Conservation (phyloP, 2,113 vertebrate genomes). For the Parus major region DNA sequence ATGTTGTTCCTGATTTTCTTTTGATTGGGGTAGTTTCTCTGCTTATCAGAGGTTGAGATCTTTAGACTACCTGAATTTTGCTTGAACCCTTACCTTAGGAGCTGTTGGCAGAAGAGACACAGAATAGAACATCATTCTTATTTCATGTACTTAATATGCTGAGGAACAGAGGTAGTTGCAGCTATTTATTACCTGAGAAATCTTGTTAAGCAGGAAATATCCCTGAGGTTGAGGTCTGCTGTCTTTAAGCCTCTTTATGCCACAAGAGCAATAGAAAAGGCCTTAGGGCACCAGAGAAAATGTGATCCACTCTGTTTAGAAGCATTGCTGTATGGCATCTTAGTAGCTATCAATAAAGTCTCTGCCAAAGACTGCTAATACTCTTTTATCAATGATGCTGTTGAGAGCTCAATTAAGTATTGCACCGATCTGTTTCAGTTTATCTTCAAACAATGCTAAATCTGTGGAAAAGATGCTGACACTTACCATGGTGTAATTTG, state of each 20-base stretch:
- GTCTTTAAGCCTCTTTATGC: conserved; percentile 13
- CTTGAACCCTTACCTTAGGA: background rate
- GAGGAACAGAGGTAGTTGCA: background rate
- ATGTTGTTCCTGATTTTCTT: background rate
- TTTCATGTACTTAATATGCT: background rate
- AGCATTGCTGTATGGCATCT: background rate
- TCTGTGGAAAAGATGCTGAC: conserved; percentile 52
- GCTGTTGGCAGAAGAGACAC: background rate
- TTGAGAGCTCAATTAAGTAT: conserved; percentile 42
- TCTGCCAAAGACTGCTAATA: background rate
- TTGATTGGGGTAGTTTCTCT: background rate
- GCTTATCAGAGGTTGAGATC: background rate
- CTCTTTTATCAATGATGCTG: background rate
- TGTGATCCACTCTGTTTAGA: conserved; percentile 11
- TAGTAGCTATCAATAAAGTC: background rate
- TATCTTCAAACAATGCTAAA: conserved; percentile 50
- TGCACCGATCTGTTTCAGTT: conserved; percentile 1
- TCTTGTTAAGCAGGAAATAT: background rate
- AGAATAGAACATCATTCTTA: background rate
- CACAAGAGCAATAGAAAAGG: conserved; percentile 14
- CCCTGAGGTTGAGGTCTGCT: background rate
- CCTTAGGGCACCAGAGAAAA: background rate
- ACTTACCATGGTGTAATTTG: background rate
- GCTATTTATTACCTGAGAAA: conserved; percentile 32
- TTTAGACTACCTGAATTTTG: background rate